Evolutionary conservation across 2,797 vertebrate genomes (phyloP).

Genomic region (Lerista edwardsae): DNA sequence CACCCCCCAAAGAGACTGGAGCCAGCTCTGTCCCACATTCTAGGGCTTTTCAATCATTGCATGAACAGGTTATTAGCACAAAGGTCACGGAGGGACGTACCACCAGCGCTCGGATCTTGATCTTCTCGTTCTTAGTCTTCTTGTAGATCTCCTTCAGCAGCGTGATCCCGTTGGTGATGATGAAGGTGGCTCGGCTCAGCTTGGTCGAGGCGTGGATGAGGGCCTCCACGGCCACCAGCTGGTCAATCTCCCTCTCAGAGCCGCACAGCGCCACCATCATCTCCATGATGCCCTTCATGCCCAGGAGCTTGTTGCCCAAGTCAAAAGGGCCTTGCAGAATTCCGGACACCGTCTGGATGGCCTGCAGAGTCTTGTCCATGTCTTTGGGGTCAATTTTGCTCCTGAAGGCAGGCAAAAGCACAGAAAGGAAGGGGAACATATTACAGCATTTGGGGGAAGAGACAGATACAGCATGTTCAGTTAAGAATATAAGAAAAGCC

Average conservation of each 20-base stretch:
- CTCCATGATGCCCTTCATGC: conserved; percentile 94
- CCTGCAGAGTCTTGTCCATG: conserved; percentile 96
- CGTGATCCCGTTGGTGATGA: conserved; percentile 91
- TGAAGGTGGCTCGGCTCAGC: conserved; percentile 93
- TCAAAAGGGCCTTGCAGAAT: conserved; percentile 96
- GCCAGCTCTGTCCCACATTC: no score
- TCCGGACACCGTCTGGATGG: conserved; percentile 92
- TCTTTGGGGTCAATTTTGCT: conserved; percentile 92
- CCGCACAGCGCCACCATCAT: conserved; percentile 98
- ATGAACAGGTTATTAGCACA: no score
- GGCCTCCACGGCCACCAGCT: conserved; percentile 95
- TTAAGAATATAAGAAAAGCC: no score
- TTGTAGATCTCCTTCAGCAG: conserved; percentile 97
- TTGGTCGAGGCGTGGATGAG: conserved; percentile 94
- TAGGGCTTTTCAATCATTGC: no score
- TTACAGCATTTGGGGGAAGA: no score
- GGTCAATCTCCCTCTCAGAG: conserved; percentile 94
- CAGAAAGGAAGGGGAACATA: neutral
- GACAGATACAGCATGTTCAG: neutral
- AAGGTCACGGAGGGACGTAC: conserved; percentile 74
- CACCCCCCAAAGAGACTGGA: no score
- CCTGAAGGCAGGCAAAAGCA: conserved; percentile 73
- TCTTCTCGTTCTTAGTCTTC: conserved; percentile 95
- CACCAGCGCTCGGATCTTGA: conserved; percentile 96
- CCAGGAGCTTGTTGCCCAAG: conserved; percentile 89